Conservation (phyloP, 1,140 invertebrate species). For the Tyrophagus putrescentiae region DNA sequence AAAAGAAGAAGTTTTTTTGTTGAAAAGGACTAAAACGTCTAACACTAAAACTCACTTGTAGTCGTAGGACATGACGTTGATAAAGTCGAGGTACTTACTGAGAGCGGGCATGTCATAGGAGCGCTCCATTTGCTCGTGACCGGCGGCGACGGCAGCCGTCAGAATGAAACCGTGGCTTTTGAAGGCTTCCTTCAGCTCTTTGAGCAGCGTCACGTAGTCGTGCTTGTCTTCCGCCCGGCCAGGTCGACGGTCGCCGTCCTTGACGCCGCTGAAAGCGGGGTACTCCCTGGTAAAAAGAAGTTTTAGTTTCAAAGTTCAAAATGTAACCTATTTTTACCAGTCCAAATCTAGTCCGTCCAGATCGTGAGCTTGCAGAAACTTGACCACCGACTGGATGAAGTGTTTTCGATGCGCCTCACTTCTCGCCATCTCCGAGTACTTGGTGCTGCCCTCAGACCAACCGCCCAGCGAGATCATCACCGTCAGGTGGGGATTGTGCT, state of each 20-base stretch:
- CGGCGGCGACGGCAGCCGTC: constrained; percentile 43
- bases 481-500: constrained; percentile 54
- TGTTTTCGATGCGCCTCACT: constrained; percentile 53
- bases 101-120: constrained; percentile 48
- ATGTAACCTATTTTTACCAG: constrained; percentile 39
- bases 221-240: constrained; percentile 33
- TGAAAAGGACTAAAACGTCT: too few relatives aligned
- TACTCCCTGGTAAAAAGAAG: too few relatives aligned
- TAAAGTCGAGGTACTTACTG: constrained; percentile 46
- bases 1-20: too few relatives aligned
- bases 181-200: constrained; percentile 36
- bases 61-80: constrained; percentile 79
- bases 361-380: constrained; percentile 73
- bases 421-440: constrained; percentile 65
- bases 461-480: constrained; percentile 62
- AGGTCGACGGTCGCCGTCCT: constrained; percentile 33
- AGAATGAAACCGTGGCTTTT: constrained; percentile 33
- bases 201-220: constrained; percentile 4
- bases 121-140: constrained; percentile 38
- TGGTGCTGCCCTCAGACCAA: constrained; percentile 58
- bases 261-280: too few relatives aligned
- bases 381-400: constrained; percentile 61
- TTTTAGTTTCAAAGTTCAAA: too few relatives aligned
- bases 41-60: constrained; percentile 73
- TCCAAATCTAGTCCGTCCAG: constrained; percentile 92